Conservation (phyloP, 1,140 invertebrate genomes). For the Maniola jurtina region DNA sequence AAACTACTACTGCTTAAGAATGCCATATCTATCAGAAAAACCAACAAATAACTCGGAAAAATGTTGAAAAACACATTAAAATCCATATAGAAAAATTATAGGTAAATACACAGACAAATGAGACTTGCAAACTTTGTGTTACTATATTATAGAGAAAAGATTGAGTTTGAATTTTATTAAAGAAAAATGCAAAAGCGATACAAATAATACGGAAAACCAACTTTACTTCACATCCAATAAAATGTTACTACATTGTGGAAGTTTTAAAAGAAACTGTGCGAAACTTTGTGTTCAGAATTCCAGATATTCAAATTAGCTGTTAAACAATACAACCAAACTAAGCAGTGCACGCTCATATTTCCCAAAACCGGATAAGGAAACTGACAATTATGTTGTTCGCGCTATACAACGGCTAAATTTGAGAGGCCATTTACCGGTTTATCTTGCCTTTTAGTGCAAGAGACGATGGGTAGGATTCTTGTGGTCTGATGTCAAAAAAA, state of each 20-base stretch:
- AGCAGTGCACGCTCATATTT: slow-evolving; percentile 16
- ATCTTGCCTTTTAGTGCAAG: slow-evolving; percentile 11
- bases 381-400: slow-evolving; percentile 11
- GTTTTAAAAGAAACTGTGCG: not conserved
- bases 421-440: slow-evolving; percentile 23
- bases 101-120: too few relatives aligned
- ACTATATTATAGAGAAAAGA: too few relatives aligned
- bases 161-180: too few relatives aligned
- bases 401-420: slow-evolving; percentile 18
- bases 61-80: too few relatives aligned
- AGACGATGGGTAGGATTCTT: not conserved
- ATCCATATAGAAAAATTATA: too few relatives aligned
- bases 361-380: slow-evolving; percentile 19
- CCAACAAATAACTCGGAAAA: too few relatives aligned
- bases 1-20: too few relatives aligned
- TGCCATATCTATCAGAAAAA: too few relatives aligned
- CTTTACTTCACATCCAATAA: too few relatives aligned
- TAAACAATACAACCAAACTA: slow-evolving; percentile 10
- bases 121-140: too few relatives aligned
- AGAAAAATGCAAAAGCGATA: too few relatives aligned
- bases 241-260: not conserved
- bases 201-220: too few relatives aligned
- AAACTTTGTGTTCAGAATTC: slow-evolving; percentile 3
- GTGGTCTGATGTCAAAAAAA: not conserved
- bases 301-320: slow-evolving; percentile 2